Conservation (phyloP, 2,113 vertebrate species). For the Toxotes jaculatrix region DNA sequence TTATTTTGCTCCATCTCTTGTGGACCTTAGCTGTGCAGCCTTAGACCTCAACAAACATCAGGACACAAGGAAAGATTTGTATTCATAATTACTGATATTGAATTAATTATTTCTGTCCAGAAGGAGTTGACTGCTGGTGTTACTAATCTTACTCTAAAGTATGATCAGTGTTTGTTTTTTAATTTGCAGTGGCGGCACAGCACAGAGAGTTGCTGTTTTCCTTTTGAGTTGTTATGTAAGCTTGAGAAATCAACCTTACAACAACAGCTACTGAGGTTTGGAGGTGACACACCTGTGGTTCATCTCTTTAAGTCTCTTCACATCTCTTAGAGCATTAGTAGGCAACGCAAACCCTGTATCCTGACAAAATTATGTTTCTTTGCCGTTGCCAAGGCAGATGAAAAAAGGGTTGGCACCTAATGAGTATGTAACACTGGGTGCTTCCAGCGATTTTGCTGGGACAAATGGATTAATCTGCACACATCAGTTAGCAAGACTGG, state of each 20-base stretch:
- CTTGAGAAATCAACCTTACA: neutral
- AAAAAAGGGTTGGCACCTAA: conserved; percentile 5
- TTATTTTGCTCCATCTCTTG: too few species aligned
- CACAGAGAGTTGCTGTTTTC: too few species aligned
- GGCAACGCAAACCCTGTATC: neutral
- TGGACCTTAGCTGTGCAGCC: too few species aligned
- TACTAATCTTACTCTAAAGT: conserved; percentile 9
- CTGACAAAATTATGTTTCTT: conserved; percentile 11
- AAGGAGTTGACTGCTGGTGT: conserved; percentile 13
- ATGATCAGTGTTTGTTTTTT: conserved; percentile 17
- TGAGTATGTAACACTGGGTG: conserved; percentile 10
- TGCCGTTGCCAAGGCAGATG: conserved; percentile 3
- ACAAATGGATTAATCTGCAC: conserved; percentile 26
- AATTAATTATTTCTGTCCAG: conserved; percentile 20
- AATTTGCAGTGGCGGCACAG: too few species aligned
- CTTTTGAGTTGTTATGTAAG: neutral
- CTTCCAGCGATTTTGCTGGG: neutral
- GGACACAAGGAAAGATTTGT: neutral
- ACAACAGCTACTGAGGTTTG: neutral
- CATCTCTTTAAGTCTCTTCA: neutral
- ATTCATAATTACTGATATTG: conserved; percentile 19
- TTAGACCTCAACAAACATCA: too few species aligned
- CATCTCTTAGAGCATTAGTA: neutral
- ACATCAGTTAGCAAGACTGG: conserved; percentile 13
- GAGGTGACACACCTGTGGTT: neutral